These are phyloP conservation scores for Setipinna tenuifilis DNA, from an alignment of 2,797 vertebrate species.

Conservation along the genomic window DNA sequence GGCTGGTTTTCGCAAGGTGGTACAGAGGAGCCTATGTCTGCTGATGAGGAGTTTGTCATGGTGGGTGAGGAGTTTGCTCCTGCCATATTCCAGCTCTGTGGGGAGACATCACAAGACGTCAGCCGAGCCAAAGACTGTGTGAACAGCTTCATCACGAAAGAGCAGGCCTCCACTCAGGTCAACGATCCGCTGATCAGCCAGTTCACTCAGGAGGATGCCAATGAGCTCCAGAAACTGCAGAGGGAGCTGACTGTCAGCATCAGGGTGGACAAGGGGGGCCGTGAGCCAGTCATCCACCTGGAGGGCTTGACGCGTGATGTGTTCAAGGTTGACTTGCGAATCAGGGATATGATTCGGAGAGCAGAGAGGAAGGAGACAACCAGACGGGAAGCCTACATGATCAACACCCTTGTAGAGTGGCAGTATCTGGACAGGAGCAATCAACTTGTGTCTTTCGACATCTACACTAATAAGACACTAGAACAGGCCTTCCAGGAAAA, in stretches of 20 bases:
- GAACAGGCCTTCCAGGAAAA: slow-evolving; percentile 73
- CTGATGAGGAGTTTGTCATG: slow-evolving; percentile 42
- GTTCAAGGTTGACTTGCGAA: slow-evolving; percentile 53
- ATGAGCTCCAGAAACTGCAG: slow-evolving; percentile 73
- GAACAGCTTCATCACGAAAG: slow-evolving; percentile 66
- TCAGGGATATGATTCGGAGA: slow-evolving; percentile 75
- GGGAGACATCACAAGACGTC: slow-evolving; percentile 64
- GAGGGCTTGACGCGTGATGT: slow-evolving; percentile 82
- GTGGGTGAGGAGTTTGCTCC: slow-evolving; percentile 65
- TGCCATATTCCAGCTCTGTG: slow-evolving; percentile 81
- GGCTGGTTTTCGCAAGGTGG: not conserved
- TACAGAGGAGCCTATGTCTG: slow-evolving; percentile 38
- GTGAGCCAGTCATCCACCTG: slow-evolving; percentile 69
- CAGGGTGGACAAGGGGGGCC: slow-evolving; percentile 56
- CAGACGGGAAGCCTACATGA: slow-evolving; percentile 65
- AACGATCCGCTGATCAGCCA: slow-evolving; percentile 68
- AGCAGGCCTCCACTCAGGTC: slow-evolving; percentile 68
- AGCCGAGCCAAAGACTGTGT: slow-evolving; percentile 64
- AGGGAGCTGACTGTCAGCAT: slow-evolving; percentile 72
- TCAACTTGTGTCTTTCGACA: slow-evolving; percentile 65
- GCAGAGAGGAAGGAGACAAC: slow-evolving; percentile 64
- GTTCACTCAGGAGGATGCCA: slow-evolving; percentile 69
- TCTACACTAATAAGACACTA: slow-evolving; percentile 73
- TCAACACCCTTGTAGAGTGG: slow-evolving; percentile 77
- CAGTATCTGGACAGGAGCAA: slow-evolving; percentile 44